Evolutionary conservation across 2,888 invertebrate genomes (phyloP), one percentile per base, ranked within the genome.

Genomic region (Unio delphinus): DNA sequence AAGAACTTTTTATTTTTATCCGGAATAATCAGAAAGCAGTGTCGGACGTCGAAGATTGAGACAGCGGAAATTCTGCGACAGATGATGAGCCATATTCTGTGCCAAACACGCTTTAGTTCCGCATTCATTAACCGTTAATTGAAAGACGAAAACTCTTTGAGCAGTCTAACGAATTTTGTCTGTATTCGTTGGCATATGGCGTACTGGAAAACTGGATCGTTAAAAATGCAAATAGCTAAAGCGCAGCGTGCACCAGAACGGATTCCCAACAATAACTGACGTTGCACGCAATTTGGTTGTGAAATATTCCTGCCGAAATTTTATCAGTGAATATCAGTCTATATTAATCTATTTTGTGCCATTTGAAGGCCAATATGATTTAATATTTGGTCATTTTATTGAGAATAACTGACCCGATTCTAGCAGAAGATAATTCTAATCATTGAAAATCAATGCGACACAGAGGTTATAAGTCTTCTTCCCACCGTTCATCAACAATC

Each of bases 371-470:
- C 59, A 65, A 65, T 59, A 65, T 57, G 57, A 56, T 61, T 61
- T 61, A 61, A 62, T 61, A 45, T 68, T 72, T 63, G 60, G 55
- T 63, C 72, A 62, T 62, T 55, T 56, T 23, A 34, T 59, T 60
- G 62, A 58, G 65, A 59, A 55, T 64, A 60, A 69, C 58, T 69
- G 72, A 55, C 69, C 70, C 68, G 74, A 71, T 69, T 69, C 68
- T 66, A 55, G 58, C 68, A 56, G 45, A 18, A 65, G 65, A 67
- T 71, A 69, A 61, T 68, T 60, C 59, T 62, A 63, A 61, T 45
- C 66, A 74, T 71, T 70, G 74, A 74, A 74, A 74, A 74, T 74
- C 74, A 68, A 74, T 74, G 66, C 54, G 45, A 59, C 58, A 23
- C 26, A n/a, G 20, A 8, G 58, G 58, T 58, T 58, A 58, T 58